Conservation (phyloP, 2,797 vertebrate species). For the Craterocephalus amniculus region DNA sequence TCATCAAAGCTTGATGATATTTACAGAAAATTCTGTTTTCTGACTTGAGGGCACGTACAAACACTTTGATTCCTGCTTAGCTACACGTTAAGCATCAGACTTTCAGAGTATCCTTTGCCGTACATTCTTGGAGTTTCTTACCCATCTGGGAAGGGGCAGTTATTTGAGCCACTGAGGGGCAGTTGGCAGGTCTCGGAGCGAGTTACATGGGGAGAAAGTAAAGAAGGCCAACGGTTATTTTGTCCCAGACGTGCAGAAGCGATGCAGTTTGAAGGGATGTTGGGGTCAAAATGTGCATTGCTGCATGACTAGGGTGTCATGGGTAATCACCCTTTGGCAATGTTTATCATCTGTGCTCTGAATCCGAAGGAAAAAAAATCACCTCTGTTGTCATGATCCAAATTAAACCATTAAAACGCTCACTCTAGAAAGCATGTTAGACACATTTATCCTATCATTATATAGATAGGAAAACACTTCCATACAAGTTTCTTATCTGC, state of each 20-base stretch:
- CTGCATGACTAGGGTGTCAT: constrained; percentile 6
- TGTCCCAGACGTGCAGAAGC: constrained; percentile 23
- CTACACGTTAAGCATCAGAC: constrained; percentile 7
- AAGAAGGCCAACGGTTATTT: constrained; percentile 38
- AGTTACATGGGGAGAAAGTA: constrained; percentile 23
- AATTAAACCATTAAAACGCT: neutral
- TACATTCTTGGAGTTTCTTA: constrained; percentile 55
- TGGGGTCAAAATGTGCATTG: neutral
- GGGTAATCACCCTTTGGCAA: constrained; percentile 26
- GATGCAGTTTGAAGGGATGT: constrained; percentile 8
- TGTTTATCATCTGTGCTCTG: neutral
- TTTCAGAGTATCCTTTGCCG: constrained; percentile 20
- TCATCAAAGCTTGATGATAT: constrained; percentile 71
- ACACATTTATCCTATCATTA: neutral
- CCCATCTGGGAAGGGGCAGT: constrained; percentile 57
- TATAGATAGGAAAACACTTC: neutral
- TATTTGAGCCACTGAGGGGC: constrained; percentile 29
- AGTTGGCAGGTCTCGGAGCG: constrained; percentile 41
- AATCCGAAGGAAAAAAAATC: constrained; percentile 19
- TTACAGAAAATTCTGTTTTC: constrained; percentile 55
- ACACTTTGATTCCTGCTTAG: constrained; percentile 9
- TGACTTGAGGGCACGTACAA: constrained; percentile 45
- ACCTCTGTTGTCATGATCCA: constrained; percentile 8
- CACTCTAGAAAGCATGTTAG: neutral
- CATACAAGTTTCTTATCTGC: neutral